phyloP scores from a whole-genome alignment of 1,140 invertebrate species.

The Polypedilum vanderplanki region DNA sequence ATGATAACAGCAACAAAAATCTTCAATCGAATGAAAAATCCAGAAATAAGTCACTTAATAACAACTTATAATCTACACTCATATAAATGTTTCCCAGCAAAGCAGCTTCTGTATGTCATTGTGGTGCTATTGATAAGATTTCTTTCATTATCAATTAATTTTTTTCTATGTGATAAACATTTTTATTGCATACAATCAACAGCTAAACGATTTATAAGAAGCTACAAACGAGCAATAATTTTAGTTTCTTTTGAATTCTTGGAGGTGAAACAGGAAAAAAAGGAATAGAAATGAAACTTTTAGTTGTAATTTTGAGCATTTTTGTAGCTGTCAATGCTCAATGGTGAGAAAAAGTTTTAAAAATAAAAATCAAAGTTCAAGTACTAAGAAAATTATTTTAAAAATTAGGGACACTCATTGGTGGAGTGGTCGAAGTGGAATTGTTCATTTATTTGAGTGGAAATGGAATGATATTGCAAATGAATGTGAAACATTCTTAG shows the following conservation, averaged over 20 bases:
- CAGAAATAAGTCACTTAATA: too few relatives aligned
- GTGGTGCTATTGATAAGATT: background rate
- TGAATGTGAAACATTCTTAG: constrained; percentile 74
- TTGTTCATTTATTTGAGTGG: constrained; percentile 78
- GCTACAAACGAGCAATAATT: too few relatives aligned
- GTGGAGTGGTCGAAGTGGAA: constrained; percentile 47
- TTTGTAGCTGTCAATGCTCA: background rate
- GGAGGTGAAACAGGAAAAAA: background rate
- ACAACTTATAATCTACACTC: background rate
- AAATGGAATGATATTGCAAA: constrained; percentile 68
- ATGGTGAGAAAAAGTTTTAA: background rate
- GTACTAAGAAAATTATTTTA: background rate
- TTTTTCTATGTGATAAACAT: too few relatives aligned
- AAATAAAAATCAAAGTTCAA: background rate
- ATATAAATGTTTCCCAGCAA: background rate
- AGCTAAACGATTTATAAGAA: too few relatives aligned
- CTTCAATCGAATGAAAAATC: too few relatives aligned
- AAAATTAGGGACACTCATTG: background rate
- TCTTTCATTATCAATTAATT: background rate
- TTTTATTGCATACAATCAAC: too few relatives aligned
- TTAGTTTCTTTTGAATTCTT: too few relatives aligned
- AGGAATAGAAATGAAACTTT: background rate
- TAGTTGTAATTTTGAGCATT: background rate
- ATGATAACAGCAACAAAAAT: too few relatives aligned
- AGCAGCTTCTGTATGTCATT: background rate